Conservation (phyloP, 2,113 vertebrate genomes). For the Syngnathus scovelli region DNA sequence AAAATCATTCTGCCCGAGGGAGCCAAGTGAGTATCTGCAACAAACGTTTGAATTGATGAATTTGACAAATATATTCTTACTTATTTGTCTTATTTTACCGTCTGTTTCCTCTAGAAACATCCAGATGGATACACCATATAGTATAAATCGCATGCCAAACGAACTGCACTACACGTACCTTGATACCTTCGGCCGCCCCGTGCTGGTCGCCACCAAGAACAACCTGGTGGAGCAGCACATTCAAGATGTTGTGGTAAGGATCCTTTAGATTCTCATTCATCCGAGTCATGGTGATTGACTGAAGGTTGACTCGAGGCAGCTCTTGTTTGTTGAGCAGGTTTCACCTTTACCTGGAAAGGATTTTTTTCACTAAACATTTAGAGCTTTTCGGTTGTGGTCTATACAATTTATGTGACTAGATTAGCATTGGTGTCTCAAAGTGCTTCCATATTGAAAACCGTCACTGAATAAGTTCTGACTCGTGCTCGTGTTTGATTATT, state of each 20-base stretch:
- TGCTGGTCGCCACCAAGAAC: constrained; percentile 88
- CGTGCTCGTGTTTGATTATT: background rate
- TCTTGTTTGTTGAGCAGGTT: too few relatives aligned
- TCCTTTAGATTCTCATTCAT: background rate
- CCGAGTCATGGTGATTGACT: background rate
- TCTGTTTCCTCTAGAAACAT: constrained; percentile 75
- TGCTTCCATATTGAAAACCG: background rate
- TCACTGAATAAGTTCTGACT: background rate
- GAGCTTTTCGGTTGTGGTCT: too few relatives aligned
- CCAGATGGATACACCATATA: constrained; percentile 89
- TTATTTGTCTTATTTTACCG: constrained; percentile 4
- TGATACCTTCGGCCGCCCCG: constrained; percentile 93
- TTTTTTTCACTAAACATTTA: too few relatives aligned
- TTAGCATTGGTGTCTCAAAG: background rate
- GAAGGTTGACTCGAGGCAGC: background rate
- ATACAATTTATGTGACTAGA: too few relatives aligned
- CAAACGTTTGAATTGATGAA: background rate
- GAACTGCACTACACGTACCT: constrained; percentile 95
- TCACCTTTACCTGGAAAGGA: too few relatives aligned
- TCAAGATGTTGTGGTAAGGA: constrained; percentile 90
- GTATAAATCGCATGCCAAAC: constrained; percentile 78
- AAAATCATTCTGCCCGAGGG: constrained; percentile 95
- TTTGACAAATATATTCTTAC: background rate
- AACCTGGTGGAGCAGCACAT: constrained; percentile 98
- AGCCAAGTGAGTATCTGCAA: constrained; percentile 79